These are phyloP conservation scores for Zygothrica quintamaculata DNA, from an alignment of 2,888 invertebrate species.

Conservation along the genomic window DNA sequence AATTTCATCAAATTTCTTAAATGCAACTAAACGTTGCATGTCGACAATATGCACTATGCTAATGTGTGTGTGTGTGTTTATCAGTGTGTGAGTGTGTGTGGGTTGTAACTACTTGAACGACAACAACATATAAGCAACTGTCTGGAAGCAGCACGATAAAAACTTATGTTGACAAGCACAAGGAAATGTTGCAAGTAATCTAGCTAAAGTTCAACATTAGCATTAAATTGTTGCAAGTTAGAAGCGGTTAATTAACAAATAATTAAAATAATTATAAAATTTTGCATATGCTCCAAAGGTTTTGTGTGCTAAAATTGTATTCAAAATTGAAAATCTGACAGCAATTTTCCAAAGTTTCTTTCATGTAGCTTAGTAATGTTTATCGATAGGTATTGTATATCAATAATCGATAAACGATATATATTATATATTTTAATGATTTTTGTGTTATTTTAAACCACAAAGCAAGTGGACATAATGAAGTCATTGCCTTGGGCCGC, in stretches of 20 bases:
- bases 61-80: slow-evolving; percentile 24
- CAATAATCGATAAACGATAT: too few relatives aligned
- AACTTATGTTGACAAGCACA: slow-evolving; percentile 62
- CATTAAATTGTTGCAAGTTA: background rate
- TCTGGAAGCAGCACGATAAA: slow-evolving; percentile 25
- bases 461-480: too few relatives aligned
- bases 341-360: too few relatives aligned
- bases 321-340: too few relatives aligned
- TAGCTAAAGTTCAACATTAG: slow-evolving; percentile 14
- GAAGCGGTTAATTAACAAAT: background rate
- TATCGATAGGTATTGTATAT: too few relatives aligned
- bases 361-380: too few relatives aligned
- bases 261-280: too few relatives aligned
- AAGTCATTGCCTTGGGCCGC: background rate
- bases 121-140: slow-evolving; percentile 29
- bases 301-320: too few relatives aligned
- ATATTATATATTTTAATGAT: too few relatives aligned
- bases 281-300: too few relatives aligned
- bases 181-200: slow-evolving; percentile 50
- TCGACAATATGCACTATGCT: slow-evolving; percentile 15
- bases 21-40: slow-evolving; percentile 61
- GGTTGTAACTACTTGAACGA: slow-evolving; percentile 33
- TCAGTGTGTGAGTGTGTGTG: slow-evolving; percentile 24
- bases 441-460: too few relatives aligned
- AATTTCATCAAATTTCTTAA: slow-evolving; percentile 70